These are phyloP conservation scores for Muschampia plurimacula DNA, from an alignment of 2,888 invertebrate genomes.

Conservation along the genomic window DNA sequence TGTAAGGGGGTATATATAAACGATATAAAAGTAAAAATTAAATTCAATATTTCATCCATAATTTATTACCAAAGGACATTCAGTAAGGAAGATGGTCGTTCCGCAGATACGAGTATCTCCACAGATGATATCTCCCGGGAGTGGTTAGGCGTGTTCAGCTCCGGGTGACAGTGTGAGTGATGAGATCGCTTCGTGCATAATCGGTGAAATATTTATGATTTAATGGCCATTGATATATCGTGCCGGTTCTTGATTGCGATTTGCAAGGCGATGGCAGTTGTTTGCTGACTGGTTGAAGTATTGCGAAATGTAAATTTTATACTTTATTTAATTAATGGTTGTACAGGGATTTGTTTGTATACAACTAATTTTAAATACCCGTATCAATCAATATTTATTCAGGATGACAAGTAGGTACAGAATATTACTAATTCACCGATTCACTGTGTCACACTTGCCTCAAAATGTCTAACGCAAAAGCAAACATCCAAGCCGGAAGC, in stretches of 20 bases:
- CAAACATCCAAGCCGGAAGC: no score
- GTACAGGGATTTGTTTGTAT: background rate
- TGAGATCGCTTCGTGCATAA: constrained; percentile 40
- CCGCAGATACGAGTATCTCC: constrained; percentile 15
- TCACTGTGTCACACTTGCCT: no score
- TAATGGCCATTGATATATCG: constrained; percentile 37
- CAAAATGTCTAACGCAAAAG: no score
- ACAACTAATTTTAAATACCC: background rate
- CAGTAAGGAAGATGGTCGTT: constrained; percentile 29
- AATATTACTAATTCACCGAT: no score
- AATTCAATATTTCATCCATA: background rate
- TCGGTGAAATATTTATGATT: constrained; percentile 40
- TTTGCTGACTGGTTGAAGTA: constrained; percentile 26
- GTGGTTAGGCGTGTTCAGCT: constrained; percentile 45
- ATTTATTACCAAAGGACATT: constrained; percentile 34
- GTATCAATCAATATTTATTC: background rate
- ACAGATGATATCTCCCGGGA: constrained; percentile 40
- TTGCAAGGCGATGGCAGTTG: constrained; percentile 39
- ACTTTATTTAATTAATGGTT: background rate
- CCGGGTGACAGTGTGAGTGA: constrained; percentile 43
- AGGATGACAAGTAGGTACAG: background rate
- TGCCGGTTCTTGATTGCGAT: constrained; percentile 32
- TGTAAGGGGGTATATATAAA: no score
- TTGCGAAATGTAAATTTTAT: constrained; percentile 12
- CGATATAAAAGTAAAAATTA: background rate